A percentile compares a stretch with the other conserved stretches of the same genome.
phyloP scores from a whole-genome alignment of 2,888 invertebrate genomes.

The Cheilosia vulpina region DNA sequence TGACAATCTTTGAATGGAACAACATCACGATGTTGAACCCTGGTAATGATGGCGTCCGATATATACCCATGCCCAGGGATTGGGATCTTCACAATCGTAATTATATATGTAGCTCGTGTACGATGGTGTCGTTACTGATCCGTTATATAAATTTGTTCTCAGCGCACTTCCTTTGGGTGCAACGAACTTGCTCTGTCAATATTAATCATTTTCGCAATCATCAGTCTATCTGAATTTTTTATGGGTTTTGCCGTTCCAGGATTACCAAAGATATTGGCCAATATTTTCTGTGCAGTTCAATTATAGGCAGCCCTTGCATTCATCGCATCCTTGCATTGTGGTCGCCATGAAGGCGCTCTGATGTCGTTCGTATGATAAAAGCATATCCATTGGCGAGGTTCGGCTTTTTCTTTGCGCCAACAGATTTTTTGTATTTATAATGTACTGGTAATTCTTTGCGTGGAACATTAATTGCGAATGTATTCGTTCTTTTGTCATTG shows the following conservation, averaged over 20 bases:
- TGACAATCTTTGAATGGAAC: conserved; percentile 49
- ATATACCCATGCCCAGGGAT: background rate
- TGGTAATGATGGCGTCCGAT: conserved; percentile 40
- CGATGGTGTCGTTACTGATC: background rate
- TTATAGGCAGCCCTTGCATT: conserved; percentile 40
- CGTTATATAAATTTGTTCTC: conserved; percentile 15
- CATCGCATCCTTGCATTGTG: conserved; percentile 40
- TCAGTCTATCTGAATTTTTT: conserved; percentile 6
- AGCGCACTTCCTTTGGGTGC: background rate
- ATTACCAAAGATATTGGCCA: background rate
- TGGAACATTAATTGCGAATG: conserved; percentile 37
- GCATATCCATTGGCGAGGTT: conserved; percentile 27
- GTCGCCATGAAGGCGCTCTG: background rate
- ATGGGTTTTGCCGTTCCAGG: conserved; percentile 21
- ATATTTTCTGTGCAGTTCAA: conserved; percentile 44
- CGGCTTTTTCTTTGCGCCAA: conserved; percentile 17
- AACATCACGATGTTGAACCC: conserved; percentile 56
- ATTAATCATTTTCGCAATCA: conserved; percentile 48
- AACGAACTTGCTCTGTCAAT: conserved; percentile 41
- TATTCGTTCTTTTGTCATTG: background rate
- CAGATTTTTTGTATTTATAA: conserved; percentile 33
- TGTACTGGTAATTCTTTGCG: background rate
- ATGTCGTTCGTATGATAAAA: background rate
- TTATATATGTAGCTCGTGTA: conserved; percentile 26
- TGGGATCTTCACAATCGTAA: conserved; percentile 27